Conservation (phyloP, 2,888 invertebrate genomes). For the Lasioglossum leucozonium region DNA sequence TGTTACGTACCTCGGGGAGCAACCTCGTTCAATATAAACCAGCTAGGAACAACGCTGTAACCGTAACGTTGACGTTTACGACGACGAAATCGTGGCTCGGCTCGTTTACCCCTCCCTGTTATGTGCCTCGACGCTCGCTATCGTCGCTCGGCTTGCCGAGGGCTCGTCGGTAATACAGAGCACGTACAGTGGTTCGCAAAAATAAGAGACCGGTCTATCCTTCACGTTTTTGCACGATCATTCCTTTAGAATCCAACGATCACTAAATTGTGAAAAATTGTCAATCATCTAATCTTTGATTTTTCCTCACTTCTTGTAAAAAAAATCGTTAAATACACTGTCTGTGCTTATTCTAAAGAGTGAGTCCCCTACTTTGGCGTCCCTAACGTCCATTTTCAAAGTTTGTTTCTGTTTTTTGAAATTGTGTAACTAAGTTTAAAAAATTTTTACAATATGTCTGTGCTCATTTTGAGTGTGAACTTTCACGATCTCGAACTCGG, state of each 20-base stretch:
- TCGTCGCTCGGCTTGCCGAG: conserved; percentile 61
- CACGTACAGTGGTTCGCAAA: conserved; percentile 44
- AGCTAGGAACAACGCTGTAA: conserved; percentile 84
- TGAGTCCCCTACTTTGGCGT: neutral
- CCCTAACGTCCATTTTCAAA: neutral
- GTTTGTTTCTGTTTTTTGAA: neutral
- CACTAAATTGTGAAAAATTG: neutral
- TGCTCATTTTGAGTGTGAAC: no score
- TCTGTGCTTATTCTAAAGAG: neutral
- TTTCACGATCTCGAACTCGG: no score
- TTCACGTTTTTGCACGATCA: neutral
- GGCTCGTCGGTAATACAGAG: conserved; percentile 80
- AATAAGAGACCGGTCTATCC: neutral
- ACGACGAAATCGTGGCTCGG: conserved; percentile 84
- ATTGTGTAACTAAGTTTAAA: neutral
- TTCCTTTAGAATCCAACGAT: neutral
- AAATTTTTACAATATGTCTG: neutral
- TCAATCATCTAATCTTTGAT: neutral
- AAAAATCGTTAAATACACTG: neutral
- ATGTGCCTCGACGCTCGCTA: conserved; percentile 68
- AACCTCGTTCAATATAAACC: conserved; percentile 84
- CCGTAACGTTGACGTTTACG: conserved; percentile 85
- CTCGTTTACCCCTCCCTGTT: conserved; percentile 82
- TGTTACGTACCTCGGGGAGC: conserved; percentile 85
- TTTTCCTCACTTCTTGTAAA: neutral